A percentile compares a stretch with the other conserved stretches of the same genome.
phyloP scores from a whole-genome alignment of 2,113 vertebrate genomes.

The Pygoscelis antarcticus region DNA sequence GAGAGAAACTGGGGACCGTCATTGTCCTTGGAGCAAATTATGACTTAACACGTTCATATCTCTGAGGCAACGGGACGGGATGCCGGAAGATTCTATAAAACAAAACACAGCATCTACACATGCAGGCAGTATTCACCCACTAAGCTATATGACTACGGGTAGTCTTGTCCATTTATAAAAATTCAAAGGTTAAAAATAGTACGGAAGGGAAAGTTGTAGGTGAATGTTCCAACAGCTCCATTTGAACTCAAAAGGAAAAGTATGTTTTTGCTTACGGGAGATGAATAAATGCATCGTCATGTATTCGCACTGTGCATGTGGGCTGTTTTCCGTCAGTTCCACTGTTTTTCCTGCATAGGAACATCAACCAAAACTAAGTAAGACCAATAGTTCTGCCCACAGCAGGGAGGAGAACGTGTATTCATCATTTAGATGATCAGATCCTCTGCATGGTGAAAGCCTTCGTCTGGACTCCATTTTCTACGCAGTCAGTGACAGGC shows the following conservation, averaged over 20 bases:
- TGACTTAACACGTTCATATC: not conserved
- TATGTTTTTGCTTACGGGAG: not conserved
- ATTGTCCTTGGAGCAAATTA: not conserved
- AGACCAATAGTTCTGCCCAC: not conserved
- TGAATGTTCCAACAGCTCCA: not conserved
- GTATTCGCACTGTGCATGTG: not conserved
- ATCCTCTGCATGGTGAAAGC: not conserved
- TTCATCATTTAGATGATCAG: not conserved
- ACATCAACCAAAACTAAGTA: not conserved
- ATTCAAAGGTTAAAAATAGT: not conserved
- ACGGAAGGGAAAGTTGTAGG: not conserved
- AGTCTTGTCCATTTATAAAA: not conserved
- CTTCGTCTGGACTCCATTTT: not conserved
- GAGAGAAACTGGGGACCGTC: not conserved
- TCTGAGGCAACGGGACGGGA: accelerated
- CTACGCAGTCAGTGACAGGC: not conserved
- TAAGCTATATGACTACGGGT: not conserved
- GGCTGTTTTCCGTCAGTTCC: not conserved
- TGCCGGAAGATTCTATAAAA: not conserved
- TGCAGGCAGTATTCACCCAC: accelerated
- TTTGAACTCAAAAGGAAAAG: not conserved
- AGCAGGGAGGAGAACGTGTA: not conserved
- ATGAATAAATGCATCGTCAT: not conserved
- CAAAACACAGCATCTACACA: too few relatives aligned
- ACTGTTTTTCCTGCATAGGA: accelerated